Evolutionary conservation across 2,888 invertebrate species (phyloP), one percentile per base, ranked within the genome.

Genomic region (Phasia obesa): DNA sequence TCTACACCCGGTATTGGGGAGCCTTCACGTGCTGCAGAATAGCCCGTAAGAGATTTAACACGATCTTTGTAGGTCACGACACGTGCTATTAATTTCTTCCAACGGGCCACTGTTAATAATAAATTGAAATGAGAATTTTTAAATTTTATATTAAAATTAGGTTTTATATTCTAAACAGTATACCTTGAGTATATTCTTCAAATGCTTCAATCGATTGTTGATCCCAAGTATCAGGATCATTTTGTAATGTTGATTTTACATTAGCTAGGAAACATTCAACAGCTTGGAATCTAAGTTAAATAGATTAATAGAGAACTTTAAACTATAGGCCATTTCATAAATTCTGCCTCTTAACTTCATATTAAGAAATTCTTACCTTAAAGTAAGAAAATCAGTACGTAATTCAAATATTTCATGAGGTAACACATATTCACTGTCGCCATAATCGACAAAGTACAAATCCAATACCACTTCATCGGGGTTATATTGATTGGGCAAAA

Each of bases 401-500:
- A 97, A 92, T 87, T 95, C 95, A 85, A 94, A 94, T 13, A 97
- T 91, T 81, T 95, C 94, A 67, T 93, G 92, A 3, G 93, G 93
- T 0, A 93, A 92, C 4, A 96, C 93, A 87, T 93, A 93, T 87
- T 95, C 95, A 80, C 94, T 94, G 91, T 98, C 97, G 0, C 98
- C 98, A 90, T 97, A 98, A 92, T 98, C 98, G 69, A 97, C 93
- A 91, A 94, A 97, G 90, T 95, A 96, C 31, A 97, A 93, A 87
- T 94, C 94, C 0, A 95, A 94, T 17, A 93, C 93, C 88, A 93
- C 92, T 84, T 94, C 93, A 21, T 93, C 92, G 0, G 93, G 91
- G 86, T 93, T 93, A 86, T 93, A 93, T 87, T 94, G 94, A 89
- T 94, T 94, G 60, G 93, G 92, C 31, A 93, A 90, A 13, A 95